phyloP scores from a whole-genome alignment of 2,888 invertebrate species.

The Troides oblongomaculatus region DNA sequence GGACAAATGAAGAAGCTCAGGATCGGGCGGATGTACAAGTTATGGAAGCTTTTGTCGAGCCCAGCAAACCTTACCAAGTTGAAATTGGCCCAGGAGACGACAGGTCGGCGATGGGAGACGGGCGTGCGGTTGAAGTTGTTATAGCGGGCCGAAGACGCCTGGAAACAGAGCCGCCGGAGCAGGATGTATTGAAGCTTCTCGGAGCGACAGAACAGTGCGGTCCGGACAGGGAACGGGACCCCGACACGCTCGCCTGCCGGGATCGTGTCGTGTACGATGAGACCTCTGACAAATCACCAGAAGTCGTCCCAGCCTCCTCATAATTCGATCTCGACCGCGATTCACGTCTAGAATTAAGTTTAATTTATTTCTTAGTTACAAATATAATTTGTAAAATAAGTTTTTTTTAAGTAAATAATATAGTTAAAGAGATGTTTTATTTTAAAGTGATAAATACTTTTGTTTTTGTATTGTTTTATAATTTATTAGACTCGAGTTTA shows the following conservation, averaged over 20 bases:
- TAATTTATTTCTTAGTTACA: slow-evolving; percentile 41
- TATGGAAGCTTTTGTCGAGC: slow-evolving; percentile 81
- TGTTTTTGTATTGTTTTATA: neutral
- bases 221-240: slow-evolving; percentile 84
- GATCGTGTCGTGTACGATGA: slow-evolving; percentile 33
- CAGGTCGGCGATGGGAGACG: slow-evolving; percentile 49
- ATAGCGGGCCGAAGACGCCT: slow-evolving; percentile 58
- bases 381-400: slow-evolving; percentile 33
- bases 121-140: slow-evolving; percentile 60
- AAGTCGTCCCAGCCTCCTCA: slow-evolving; percentile 50
- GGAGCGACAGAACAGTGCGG: slow-evolving; percentile 88
- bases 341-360: slow-evolving; percentile 39
- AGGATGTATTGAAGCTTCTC: slow-evolving; percentile 77
- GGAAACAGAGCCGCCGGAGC: slow-evolving; percentile 44
- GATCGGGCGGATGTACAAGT: slow-evolving; percentile 69
- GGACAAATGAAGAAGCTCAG: slow-evolving; percentile 41
- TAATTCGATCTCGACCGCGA: slow-evolving; percentile 37
- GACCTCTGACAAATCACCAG: slow-evolving; percentile 41
- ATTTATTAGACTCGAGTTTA: too few species aligned
- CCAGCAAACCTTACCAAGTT: slow-evolving; percentile 84
- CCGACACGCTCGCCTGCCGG: slow-evolving; percentile 82
- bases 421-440: slow-evolving; percentile 10
- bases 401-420: slow-evolving; percentile 33
- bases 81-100: slow-evolving; percentile 73
- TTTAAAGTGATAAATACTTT: neutral